Evolutionary conservation across 1,140 invertebrate species (phyloP), one percentile per base, ranked within the genome.

Genomic region (Rhizoglyphus robini): DNA sequence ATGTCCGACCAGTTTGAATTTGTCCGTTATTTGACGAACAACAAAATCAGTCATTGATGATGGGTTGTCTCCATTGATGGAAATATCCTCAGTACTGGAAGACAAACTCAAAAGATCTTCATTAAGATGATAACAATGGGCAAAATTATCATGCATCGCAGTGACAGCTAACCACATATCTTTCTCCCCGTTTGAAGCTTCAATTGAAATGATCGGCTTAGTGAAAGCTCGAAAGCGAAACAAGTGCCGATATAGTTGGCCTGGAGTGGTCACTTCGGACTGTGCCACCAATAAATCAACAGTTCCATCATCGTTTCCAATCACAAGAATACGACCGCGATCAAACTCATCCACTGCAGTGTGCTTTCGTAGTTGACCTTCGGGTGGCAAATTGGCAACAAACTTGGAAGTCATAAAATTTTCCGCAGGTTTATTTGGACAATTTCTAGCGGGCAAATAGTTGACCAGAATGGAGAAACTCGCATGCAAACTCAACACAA

Each of bases 291-390:
- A 46, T 23, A 60, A 18, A 60, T 60, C 58, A n/a, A 60, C 58
- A 3, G 58, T 60, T n/a, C 58, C 58, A 46, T 60, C 58, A 60
- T 60, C 58, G 29, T 60, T 60, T 3, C 58, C 58, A 11, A 60
- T 46, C 13, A 60, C 13, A 15, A 60, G 15, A 34, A 29, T 20
- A 5, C 29, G 15, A 4, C 27, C 15, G 3, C 29, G 18, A 34
- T 60, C 15, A 46, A 13, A n/a, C 23, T 13, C 13, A 11, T 29
- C 15, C 15, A 60, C 13, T 3, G 58, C 58, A 11, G 58, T 38
- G 3, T 29, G 27, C 27, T 60, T 60, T n/a, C 13, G 15, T 46
- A 34, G 15, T 32, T 60, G 58, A 20, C 25, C 25, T 58, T 60
- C 30, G 20, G 51, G 8, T 1, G 27, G 29, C 29, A 60, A 11